Evolutionary conservation across 2,113 vertebrate species (phyloP).

Genomic region (Triplophysa rosa): DNA sequence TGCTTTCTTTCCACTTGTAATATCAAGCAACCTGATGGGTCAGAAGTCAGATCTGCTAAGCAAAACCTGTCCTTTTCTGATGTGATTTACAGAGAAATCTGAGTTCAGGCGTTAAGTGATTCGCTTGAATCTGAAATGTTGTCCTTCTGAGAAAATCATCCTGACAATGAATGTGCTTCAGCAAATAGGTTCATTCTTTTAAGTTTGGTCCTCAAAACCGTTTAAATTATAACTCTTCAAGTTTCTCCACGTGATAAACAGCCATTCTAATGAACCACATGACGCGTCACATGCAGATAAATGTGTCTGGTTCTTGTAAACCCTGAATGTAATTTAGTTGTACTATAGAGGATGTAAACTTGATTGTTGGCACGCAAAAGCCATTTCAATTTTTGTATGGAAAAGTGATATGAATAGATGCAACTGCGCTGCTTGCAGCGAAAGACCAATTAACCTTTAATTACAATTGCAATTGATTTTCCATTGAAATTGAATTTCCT

Average conservation of each 20-base stretch:
- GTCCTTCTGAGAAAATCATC: no score
- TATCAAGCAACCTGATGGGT: neutral
- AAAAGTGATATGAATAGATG: constrained; percentile 2
- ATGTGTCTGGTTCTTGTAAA: neutral
- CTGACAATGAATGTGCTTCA: no score
- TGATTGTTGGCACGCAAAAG: neutral
- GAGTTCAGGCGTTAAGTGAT: no score
- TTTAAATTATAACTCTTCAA: neutral
- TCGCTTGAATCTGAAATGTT: no score
- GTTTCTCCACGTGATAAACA: neutral
- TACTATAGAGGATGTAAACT: neutral
- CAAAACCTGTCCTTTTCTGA: no score
- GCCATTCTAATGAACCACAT: neutral
- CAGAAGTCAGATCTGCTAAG: no score
- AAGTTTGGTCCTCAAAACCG: no score
- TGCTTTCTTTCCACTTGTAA: neutral
- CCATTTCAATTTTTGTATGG: constrained; percentile 2
- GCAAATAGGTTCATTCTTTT: no score
- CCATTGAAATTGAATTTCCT: neutral
- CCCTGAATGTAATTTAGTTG: neutral
- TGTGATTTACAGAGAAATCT: no score
- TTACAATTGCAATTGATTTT: constrained; percentile 3
- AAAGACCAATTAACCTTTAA: neutral
- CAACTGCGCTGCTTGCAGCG: neutral
- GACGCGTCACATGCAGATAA: neutral